Conservation (phyloP, 2,888 invertebrate genomes). For the Maniola hyperantus region DNA sequence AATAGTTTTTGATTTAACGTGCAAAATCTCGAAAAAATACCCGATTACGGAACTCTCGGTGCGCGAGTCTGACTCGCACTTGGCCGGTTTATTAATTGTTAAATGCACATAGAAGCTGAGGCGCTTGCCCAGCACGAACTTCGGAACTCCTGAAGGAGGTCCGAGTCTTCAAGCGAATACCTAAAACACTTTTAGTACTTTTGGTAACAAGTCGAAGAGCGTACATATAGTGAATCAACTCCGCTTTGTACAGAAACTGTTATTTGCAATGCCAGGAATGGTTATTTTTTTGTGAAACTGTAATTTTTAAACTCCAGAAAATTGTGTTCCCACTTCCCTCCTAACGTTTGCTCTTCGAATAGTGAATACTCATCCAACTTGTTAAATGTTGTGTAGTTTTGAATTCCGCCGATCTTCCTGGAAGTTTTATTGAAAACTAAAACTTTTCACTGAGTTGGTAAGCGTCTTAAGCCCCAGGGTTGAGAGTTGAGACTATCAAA, state of each 20-base stretch:
- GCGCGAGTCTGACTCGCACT: too few species aligned
- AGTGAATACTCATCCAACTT: slow-evolving; percentile 30
- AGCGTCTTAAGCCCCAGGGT: slow-evolving; percentile 12
- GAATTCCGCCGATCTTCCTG: slow-evolving; percentile 21
- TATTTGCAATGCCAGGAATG: slow-evolving; percentile 1
- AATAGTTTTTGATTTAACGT: too few species aligned
- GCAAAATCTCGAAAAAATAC: too few species aligned
- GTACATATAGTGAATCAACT: neutral
- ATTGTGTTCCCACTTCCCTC: slow-evolving; percentile 13
- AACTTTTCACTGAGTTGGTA: slow-evolving; percentile 15
- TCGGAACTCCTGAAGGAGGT: too few species aligned
- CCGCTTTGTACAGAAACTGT: neutral
- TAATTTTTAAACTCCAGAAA: slow-evolving; percentile 1
- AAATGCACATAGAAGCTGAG: too few species aligned
- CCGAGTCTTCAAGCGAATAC: too few species aligned
- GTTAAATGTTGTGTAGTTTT: slow-evolving; percentile 34
- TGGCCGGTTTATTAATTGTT: too few species aligned
- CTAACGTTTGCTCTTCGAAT: slow-evolving; percentile 29
- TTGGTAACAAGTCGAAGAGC: too few species aligned
- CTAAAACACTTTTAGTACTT: too few species aligned
- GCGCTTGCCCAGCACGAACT: too few species aligned
- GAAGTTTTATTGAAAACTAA: slow-evolving; percentile 24
- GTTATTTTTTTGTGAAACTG: slow-evolving; percentile 7
- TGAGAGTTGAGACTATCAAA: slow-evolving; percentile 16
- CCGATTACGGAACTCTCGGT: too few species aligned